phyloP scores from a whole-genome alignment of 2,797 vertebrate species.

The Lerista edwardsae region DNA sequence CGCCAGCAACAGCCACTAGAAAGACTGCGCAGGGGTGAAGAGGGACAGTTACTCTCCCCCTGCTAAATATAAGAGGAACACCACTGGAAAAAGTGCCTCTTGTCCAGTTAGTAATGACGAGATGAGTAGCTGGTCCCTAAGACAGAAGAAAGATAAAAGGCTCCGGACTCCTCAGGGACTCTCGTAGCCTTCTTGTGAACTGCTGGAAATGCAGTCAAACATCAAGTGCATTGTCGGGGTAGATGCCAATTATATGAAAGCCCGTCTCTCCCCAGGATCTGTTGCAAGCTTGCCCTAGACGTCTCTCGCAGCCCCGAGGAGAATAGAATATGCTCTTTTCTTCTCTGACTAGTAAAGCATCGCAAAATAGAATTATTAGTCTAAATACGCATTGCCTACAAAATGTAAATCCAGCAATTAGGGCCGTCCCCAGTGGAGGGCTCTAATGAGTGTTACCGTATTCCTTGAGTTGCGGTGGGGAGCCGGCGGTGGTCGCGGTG shows the following conservation, averaged over 20 bases:
- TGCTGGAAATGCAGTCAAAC: constrained; percentile 69
- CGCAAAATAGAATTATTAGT: constrained; percentile 74
- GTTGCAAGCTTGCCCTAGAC: constrained; percentile 52
- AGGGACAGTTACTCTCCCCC: too few relatives aligned
- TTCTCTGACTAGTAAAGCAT: constrained; percentile 69
- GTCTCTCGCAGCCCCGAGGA: constrained; percentile 66
- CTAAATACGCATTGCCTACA: constrained; percentile 70
- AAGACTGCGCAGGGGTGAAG: too few relatives aligned
- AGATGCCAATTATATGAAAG: constrained; percentile 74
- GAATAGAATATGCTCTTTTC: constrained; percentile 74
- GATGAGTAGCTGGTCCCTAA: constrained; percentile 67
- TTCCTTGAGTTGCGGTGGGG: constrained; percentile 72
- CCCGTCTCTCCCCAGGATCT: constrained; percentile 67
- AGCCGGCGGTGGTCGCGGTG: constrained; percentile 60
- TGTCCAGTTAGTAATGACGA: constrained; percentile 69
- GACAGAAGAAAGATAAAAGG: constrained; percentile 60
- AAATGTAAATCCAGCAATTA: constrained; percentile 78
- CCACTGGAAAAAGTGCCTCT: too few relatives aligned
- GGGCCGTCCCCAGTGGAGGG: constrained; percentile 55
- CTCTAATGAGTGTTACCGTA: constrained; percentile 70
- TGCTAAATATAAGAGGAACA: too few relatives aligned
- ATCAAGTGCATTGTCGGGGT: constrained; percentile 63
- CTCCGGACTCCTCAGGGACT: constrained; percentile 68
- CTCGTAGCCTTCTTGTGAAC: constrained; percentile 66
- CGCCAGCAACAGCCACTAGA: too few relatives aligned